Evolutionary conservation across 2,113 vertebrate genomes (phyloP).

Genomic region (Brachyistius frenatus): DNA sequence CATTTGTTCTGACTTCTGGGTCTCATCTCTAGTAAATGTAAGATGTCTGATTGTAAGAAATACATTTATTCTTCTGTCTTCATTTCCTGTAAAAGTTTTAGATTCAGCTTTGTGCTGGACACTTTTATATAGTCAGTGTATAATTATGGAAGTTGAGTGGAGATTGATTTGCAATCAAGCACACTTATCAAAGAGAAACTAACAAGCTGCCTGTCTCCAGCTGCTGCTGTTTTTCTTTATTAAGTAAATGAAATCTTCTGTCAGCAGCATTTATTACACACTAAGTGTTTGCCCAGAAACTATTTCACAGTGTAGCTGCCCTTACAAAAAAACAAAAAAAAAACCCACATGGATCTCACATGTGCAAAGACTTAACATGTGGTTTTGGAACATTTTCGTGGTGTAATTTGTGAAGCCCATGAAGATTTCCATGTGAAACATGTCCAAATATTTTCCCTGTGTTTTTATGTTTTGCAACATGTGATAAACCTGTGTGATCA

Average conservation of each 20-base stretch:
- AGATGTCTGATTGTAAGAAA: neutral
- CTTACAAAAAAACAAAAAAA: no score
- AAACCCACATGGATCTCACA: no score
- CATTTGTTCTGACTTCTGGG: conserved; percentile 7
- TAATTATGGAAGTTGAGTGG: neutral
- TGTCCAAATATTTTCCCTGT: no score
- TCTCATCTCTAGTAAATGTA: neutral
- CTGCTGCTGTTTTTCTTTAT: conserved; percentile 4
- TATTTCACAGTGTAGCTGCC: neutral
- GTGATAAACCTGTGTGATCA: no score
- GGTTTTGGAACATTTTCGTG: no score
- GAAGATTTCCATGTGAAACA: no score
- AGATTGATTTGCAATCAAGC: conserved; percentile 17
- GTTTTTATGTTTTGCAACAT: no score
- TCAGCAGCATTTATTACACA: neutral
- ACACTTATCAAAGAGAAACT: conserved; percentile 8
- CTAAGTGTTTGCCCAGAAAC: neutral
- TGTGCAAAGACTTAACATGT: no score
- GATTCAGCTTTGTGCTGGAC: neutral
- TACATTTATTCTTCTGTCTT: neutral
- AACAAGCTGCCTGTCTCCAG: conserved; percentile 23
- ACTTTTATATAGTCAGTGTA: neutral
- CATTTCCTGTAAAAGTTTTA: neutral
- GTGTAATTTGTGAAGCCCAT: no score
- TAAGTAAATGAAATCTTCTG: neutral